Percentiles rank a stretch among this genome's conserved stretches.
These are phyloP conservation scores for Lycopodina hypogea DNA, from an alignment of 37 sponge, comb jelly and placozoan species.

Conservation along the genomic window DNA sequence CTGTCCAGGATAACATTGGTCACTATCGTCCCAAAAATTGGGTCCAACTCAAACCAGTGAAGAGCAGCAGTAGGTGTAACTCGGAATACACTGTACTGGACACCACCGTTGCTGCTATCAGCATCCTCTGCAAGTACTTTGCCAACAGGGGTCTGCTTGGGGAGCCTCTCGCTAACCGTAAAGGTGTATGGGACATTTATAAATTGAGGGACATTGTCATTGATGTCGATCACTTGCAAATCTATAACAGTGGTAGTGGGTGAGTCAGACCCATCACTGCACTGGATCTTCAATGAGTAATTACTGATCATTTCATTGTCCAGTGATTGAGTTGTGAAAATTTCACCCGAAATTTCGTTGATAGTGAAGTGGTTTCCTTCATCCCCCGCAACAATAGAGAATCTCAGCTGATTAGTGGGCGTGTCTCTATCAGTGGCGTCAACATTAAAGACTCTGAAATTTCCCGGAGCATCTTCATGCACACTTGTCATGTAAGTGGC, in stretches of 20 bases:
- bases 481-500: not conserved
- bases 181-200: slow-evolving; percentile 24
- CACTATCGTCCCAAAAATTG: slow-evolving; percentile 42
- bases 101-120: slow-evolving; percentile 34
- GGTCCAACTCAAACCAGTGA: slow-evolving; percentile 37
- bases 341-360: slow-evolving; percentile 21
- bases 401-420: slow-evolving; percentile 20
- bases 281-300: slow-evolving; percentile 52
- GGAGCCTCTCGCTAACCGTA: slow-evolving; percentile 13
- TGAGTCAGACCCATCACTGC: slow-evolving; percentile 29
- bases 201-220: slow-evolving; percentile 72
- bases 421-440: slow-evolving; percentile 55
- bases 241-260: not conserved
- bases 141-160: slow-evolving; percentile 6
- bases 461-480: slow-evolving; percentile 20
- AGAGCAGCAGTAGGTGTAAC: not conserved
- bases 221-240: slow-evolving; percentile 56
- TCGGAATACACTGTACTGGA: slow-evolving; percentile 11
- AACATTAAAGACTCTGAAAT: slow-evolving; percentile 6
- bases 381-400: slow-evolving; percentile 45
- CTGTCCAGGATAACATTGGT: slow-evolving; percentile 34
- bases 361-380: slow-evolving; percentile 21
- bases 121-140: slow-evolving; percentile 15
- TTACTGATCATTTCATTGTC: slow-evolving; percentile 47
- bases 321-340: slow-evolving; percentile 26